A percentile compares a stretch with the other conserved stretches of the same genome.
Conservation (phyloP, 2,797 vertebrate genomes). For the Pseudochaenichthys georgianus region DNA sequence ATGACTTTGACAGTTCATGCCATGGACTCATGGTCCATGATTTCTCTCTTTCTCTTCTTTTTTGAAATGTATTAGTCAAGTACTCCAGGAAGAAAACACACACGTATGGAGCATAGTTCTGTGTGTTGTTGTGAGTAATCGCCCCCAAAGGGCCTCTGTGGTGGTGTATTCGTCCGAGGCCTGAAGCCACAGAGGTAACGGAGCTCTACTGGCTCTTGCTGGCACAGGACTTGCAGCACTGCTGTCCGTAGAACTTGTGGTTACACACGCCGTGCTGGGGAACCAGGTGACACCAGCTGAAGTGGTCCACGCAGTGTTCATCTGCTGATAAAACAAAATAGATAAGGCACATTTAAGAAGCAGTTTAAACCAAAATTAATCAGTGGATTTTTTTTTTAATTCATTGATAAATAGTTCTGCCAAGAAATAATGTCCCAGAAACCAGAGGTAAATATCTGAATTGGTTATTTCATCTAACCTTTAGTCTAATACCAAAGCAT, state of each 20-base stretch:
- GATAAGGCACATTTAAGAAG: neutral
- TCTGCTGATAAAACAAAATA: constrained; percentile 73
- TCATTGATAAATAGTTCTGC: neutral
- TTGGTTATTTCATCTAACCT: neutral
- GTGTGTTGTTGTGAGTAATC: constrained; percentile 46
- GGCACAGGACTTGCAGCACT: constrained; percentile 95
- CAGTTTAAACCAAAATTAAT: neutral
- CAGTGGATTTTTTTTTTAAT: neutral
- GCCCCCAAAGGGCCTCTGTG: constrained; percentile 7
- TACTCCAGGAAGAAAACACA: constrained; percentile 72
- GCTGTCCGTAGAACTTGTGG: constrained; percentile 97
- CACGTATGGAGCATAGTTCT: constrained; percentile 30
- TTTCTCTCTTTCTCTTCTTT: constrained; percentile 40
- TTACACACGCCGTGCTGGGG: constrained; percentile 96
- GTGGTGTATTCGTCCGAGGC: constrained; percentile 19
- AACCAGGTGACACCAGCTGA: constrained; percentile 95
- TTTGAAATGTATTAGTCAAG: constrained; percentile 69
- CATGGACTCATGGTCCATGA: constrained; percentile 38
- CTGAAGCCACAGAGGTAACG: neutral
- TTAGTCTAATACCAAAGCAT: neutral
- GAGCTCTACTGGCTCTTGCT: constrained; percentile 84
- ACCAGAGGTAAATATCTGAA: neutral
- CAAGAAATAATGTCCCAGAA: neutral
- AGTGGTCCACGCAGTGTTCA: constrained; percentile 91
- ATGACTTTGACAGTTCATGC: constrained; percentile 29